Evolutionary conservation across 2,113 vertebrate genomes (phyloP), one percentile per base, ranked within the genome.

Genomic region (Hydrolagus affinis): DNA sequence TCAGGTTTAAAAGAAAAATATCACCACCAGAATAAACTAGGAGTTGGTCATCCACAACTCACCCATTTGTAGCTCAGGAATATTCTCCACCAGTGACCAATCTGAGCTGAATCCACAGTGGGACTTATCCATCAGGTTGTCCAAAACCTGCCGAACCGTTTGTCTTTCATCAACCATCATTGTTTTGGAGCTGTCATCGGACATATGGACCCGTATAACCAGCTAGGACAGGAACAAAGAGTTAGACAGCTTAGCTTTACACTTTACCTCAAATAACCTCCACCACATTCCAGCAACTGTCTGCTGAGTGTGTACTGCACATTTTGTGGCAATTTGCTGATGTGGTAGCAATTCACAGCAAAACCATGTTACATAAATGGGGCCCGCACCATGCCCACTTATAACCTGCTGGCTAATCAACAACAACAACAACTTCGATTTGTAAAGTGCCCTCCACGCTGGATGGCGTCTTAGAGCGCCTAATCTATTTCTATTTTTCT

Each of bases 161-260:
- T 99, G 97, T 85, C 98, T 93, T 93, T 99, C 97, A 32, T 99
- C 97, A 89, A 99, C 98, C 98, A 99, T 99, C 98, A 99, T 98
- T 30, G 98, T 99, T 92, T 99, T 99, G 86, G 97, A 99, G 91
- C 98, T 99, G 90, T 98, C 97, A 71, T 99, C 97, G 6, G 98
- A 97, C 96, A 99, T 98, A 90, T 99, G 98, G 80, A 98, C 96
- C 89, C 98, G 91, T 89, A 99, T 98, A 88, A 99, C 98, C 92
- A 99, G 90, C 98, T 99, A 86, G 70, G 14, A 89, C 75, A 87
- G 25, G 17, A 66, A 28, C 14, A 83, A 2, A 80, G 7, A 32
- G 15, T 83, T 83, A 19, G 30, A 30, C 60, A 83, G 60, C 6
- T 80, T 12, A 8, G 28, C 59, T 28, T 64, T 80, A 12, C 28